Base-by-base conservation (phyloP, 1,140 invertebrate genomes). In the Berghia stephanieae region DNA sequence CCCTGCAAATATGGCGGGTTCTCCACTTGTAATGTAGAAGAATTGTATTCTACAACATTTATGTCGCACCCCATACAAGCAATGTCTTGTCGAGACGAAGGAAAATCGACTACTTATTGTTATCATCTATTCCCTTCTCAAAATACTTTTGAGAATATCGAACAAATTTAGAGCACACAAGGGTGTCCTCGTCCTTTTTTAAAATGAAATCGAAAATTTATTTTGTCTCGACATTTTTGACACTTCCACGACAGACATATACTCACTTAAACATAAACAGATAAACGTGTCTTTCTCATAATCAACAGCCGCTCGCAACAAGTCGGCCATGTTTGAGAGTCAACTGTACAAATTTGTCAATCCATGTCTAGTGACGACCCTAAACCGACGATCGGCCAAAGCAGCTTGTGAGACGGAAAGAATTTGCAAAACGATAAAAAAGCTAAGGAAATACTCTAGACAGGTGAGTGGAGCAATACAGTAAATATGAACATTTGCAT, bases 271-370 rank as follows among this genome's bases (percentile, higher is more conserved):
- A n/a, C n/a, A n/a, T n/a, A n/a, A n/a, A n/a, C n/a, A n/a, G n/a
- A n/a, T n/a, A n/a, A n/a, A n/a, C n/a, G n/a, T n/a, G n/a, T n/a
- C n/a, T n/a, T n/a, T n/a, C n/a, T n/a, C n/a, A n/a, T n/a, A n/a
- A n/a, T n/a, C n/a, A n/a, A n/a, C 52, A 74, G 71, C 31, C 27
- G 71, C 60, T 36, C 38, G 40, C 55, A 74, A 74, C 21, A 34
- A 74, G 24, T 52, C 71, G 2, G 16, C 60, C 8, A 24, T 40
- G 31, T 40, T 74, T 10, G 71, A 74, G 40, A 74, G 49, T 60
- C 71, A 74, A 52, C 36, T 74, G 38, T 34, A 74, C 49, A 46
- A 74, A 52, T 74, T 57, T 42, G 40, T 74, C 3, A 74, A 74
- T n/a, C 71, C 71, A 18, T 27, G 21, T 40, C 36, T 74, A 21